phyloP scores from a whole-genome alignment of 2,113 vertebrate species.

The Leucosticte australis region DNA sequence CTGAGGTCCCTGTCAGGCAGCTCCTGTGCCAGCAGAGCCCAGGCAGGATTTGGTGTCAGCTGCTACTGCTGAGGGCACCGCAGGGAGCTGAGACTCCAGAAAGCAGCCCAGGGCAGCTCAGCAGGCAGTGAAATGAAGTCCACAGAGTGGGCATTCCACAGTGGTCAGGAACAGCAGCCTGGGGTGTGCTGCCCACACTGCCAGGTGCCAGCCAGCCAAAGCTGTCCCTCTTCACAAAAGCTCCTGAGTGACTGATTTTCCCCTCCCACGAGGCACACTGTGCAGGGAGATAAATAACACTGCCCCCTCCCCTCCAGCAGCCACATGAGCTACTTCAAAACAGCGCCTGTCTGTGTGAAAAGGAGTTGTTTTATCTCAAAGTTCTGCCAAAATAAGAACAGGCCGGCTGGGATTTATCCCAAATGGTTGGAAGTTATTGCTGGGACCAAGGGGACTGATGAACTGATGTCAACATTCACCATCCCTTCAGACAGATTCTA shows the following conservation, averaged over 20 bases:
- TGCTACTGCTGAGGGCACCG: not conserved
- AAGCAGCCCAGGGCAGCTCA: not conserved
- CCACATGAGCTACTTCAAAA: not conserved
- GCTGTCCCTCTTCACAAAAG: not conserved
- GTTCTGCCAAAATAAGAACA: not conserved
- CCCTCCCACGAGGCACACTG: not conserved
- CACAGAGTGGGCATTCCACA: not conserved
- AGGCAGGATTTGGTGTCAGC: not conserved
- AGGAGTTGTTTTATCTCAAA: not conserved
- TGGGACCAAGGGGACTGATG: not conserved
- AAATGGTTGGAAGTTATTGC: not conserved
- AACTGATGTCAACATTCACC: not conserved
- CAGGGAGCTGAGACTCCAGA: not conserved
- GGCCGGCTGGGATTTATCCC: not conserved
- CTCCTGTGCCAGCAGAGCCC: not conserved
- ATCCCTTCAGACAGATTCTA: not conserved
- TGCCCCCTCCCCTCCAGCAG: not conserved
- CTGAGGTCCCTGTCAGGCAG: not conserved
- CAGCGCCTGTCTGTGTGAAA: fast-evolving
- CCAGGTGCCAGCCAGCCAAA: not conserved
- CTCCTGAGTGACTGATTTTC: not conserved
- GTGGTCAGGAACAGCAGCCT: not conserved
- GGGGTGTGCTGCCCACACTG: not conserved
- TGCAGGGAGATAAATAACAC: not conserved
- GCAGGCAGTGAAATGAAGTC: not conserved